phyloP scores from a whole-genome alignment of 2,113 vertebrate genomes.

The Calypte anna region DNA sequence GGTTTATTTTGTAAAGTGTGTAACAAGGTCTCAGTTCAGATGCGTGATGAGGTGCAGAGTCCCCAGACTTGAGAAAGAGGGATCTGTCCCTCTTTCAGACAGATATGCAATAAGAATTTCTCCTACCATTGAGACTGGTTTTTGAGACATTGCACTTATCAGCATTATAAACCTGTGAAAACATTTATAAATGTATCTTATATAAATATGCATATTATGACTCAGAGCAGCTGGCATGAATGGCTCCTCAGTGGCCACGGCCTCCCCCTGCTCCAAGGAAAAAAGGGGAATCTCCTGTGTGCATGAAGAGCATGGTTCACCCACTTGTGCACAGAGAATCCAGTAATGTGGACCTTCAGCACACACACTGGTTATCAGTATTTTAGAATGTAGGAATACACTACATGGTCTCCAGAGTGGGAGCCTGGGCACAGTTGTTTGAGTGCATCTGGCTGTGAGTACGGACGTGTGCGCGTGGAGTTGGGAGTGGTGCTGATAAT shows the following conservation, averaged over 20 bases:
- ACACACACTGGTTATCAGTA: rapidly evolving
- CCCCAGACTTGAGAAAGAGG: neutral
- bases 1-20: neutral
- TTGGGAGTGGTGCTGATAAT: neutral
- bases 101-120: neutral
- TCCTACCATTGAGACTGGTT: neutral
- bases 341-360: neutral
- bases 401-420: rapidly evolving
- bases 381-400: neutral
- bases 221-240: neutral
- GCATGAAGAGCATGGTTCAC: rapidly evolving
- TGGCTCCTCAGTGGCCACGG: rapidly evolving
- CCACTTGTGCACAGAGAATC: rapidly evolving
- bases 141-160: neutral
- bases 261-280: neutral
- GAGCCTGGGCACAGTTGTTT: neutral
- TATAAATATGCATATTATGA: neutral
- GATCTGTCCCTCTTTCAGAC: neutral
- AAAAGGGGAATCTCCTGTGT: rapidly evolving
- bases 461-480: neutral
- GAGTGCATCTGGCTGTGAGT: neutral
- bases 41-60: neutral
- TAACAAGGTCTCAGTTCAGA: neutral
- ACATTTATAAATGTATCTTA: neutral
- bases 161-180: neutral